Evolutionary conservation across 2,888 invertebrate species (phyloP).

Genomic region (Caenorhabditis zanzibari): DNA sequence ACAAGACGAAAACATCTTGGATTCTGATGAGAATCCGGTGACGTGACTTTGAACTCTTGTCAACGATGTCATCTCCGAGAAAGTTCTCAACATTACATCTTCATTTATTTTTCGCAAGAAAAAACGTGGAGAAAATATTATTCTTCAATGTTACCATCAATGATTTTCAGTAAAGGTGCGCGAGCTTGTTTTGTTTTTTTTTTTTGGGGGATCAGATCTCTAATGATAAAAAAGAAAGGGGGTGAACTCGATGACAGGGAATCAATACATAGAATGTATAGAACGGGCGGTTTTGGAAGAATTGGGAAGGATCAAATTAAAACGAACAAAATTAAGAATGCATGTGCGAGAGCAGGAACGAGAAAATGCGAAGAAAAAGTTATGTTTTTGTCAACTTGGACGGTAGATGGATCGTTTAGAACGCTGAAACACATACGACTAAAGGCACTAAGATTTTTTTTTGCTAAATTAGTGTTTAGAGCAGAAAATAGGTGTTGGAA

Average conservation of each 20-base stretch:
- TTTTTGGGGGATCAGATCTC: slow-evolving; percentile 16
- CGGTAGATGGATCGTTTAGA: neutral
- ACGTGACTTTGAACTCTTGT: slow-evolving; percentile 39
- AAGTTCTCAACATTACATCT: slow-evolving; percentile 40
- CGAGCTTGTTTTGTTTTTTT: neutral
- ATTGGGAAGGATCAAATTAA: too few species aligned
- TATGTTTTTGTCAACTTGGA: slow-evolving; percentile 36
- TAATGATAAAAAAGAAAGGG: neutral
- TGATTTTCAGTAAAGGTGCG: slow-evolving; percentile 15
- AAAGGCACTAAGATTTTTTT: slow-evolving; percentile 1
- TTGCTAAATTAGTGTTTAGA: neutral
- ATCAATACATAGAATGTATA: slow-evolving; percentile 46
- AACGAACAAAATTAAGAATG: slow-evolving; percentile 11
- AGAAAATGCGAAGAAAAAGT: neutral
- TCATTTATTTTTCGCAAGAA: slow-evolving; percentile 34
- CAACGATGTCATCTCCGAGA: slow-evolving; percentile 11
- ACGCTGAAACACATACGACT: neutral
- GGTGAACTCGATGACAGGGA: slow-evolving; percentile 12
- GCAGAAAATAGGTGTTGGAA: neutral
- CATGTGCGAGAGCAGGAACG: slow-evolving; percentile 12
- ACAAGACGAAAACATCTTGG: slow-evolving; percentile 22
- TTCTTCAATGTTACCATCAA: slow-evolving; percentile 5
- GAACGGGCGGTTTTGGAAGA: slow-evolving; percentile 3
- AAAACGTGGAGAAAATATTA: neutral
- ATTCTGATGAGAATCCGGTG: slow-evolving; percentile 27